These are phyloP conservation scores for Tigriopus californicus DNA, from an alignment of 2,888 invertebrate species.

Conservation along the genomic window DNA sequence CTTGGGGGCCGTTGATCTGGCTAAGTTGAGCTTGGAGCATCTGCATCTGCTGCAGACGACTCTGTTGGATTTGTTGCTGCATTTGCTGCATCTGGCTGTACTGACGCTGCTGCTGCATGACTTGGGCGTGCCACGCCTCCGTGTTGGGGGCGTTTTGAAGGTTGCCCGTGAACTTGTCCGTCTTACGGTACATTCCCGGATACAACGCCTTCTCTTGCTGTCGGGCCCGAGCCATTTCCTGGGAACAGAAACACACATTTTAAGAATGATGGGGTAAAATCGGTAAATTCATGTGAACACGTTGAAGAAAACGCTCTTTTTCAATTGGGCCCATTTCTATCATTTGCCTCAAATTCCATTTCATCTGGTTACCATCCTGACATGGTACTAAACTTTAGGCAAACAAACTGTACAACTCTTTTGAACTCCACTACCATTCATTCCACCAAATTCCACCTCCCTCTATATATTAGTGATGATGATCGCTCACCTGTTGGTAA, in stretches of 20 bases:
- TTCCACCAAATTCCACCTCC: too few relatives aligned
- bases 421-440: too few relatives aligned
- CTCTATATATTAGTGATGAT: too few relatives aligned
- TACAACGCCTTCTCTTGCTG: neutral
- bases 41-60: neutral
- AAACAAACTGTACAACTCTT: too few relatives aligned
- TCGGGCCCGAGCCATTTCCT: neutral
- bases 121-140: neutral
- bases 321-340: too few relatives aligned
- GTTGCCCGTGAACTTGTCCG: too few relatives aligned
- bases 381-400: too few relatives aligned
- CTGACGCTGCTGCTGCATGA: neutral
- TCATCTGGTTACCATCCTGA: too few relatives aligned
- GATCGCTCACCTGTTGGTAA: neutral
- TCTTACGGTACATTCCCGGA: neutral
- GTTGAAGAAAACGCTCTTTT: too few relatives aligned
- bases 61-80: slow-evolving; percentile 1
- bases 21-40: neutral
- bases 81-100: neutral
- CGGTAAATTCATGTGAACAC: too few relatives aligned
- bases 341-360: too few relatives aligned
- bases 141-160: neutral
- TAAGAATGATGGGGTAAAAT: neutral
- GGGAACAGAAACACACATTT: neutral
- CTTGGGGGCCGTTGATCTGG: neutral